A percentile compares a stretch with the other conserved stretches of the same genome.
phyloP scores from a whole-genome alignment of 2,888 invertebrate species.

The Ametastegia equiseti region DNA sequence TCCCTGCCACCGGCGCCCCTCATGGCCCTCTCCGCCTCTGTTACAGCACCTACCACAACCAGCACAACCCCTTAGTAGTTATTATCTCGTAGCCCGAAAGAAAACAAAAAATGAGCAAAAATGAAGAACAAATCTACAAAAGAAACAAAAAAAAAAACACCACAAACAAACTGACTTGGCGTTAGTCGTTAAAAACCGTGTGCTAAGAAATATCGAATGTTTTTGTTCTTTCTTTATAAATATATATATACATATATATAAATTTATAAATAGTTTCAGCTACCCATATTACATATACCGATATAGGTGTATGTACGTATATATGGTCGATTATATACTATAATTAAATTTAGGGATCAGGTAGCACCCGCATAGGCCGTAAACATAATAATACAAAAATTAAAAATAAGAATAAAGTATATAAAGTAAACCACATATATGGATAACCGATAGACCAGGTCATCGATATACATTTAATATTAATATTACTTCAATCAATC shows the following conservation, averaged over 20 bases:
- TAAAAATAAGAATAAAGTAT: neutral
- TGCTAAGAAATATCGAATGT: slow-evolving; percentile 7
- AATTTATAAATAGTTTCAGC: neutral
- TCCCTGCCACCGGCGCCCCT: slow-evolving; percentile 90
- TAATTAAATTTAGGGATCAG: neutral
- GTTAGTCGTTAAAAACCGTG: neutral
- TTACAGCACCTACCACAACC: slow-evolving; percentile 48
- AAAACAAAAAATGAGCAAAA: neutral
- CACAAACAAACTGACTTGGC: neutral
- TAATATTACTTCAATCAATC: slow-evolving; percentile 45
- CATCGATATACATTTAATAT: slow-evolving; percentile 46
- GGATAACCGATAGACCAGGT: slow-evolving; percentile 21
- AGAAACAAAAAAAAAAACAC: neutral
- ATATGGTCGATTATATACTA: too few relatives aligned
- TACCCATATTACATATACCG: neutral
- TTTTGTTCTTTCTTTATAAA: neutral
- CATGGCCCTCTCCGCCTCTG: slow-evolving; percentile 80
- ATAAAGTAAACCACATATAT: neutral
- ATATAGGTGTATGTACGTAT: too few relatives aligned
- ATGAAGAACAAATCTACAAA: neutral
- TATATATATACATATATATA: too few relatives aligned
- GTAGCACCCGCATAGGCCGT: slow-evolving; percentile 9
- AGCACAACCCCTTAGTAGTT: slow-evolving; percentile 37
- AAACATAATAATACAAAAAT: neutral
- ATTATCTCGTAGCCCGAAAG: neutral